These are phyloP conservation scores for Allygus modestus DNA, from an alignment of 2,888 invertebrate species.

Conservation along the genomic window DNA sequence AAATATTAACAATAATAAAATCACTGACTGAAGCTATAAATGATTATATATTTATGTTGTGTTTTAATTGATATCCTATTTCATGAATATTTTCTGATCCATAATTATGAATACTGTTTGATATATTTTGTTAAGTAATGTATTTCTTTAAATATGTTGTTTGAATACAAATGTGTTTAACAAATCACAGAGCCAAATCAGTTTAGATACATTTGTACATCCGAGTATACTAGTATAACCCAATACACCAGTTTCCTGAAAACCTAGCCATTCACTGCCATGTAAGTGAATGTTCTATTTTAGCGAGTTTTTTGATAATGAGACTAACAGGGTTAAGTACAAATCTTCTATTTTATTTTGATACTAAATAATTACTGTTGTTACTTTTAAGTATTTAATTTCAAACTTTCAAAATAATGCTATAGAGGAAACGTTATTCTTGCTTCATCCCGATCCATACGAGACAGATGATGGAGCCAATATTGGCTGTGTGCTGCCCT, in stretches of 20 bases:
- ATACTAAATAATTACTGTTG: not conserved
- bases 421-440: not conserved
- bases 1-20: not conserved
- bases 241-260: not conserved
- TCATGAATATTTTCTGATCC: not conserved
- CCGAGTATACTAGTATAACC: not conserved
- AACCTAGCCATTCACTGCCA: constrained; percentile 33
- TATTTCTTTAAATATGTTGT: not conserved
- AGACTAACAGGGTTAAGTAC: constrained; percentile 6
- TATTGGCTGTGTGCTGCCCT: not conserved
- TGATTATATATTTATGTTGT: not conserved
- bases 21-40: not conserved
- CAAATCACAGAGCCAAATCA: not conserved
- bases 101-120: not conserved
- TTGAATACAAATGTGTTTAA: not conserved
- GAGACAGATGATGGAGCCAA: not conserved
- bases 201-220: not conserved
- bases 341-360: not conserved
- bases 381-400: not conserved
- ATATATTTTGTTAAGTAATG: not conserved
- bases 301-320: not conserved
- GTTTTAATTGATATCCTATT: not conserved
- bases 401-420: not conserved
- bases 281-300: constrained; percentile 2
- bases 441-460: not conserved